These are phyloP conservation scores for Etheostoma spectabile DNA, from an alignment of 2,113 vertebrate genomes.

Conservation along the genomic window DNA sequence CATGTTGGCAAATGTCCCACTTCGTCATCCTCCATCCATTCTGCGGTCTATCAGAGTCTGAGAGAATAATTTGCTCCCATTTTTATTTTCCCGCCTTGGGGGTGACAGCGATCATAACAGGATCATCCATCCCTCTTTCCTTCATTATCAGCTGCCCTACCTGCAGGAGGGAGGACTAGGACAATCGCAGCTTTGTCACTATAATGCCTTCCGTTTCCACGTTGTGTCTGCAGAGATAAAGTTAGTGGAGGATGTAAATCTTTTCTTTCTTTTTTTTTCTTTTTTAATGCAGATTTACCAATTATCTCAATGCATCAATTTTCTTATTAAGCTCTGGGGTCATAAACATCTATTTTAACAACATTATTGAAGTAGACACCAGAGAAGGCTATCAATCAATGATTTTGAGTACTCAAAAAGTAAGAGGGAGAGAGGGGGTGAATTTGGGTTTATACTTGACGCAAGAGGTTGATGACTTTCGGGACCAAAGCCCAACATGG, in stretches of 20 bases:
- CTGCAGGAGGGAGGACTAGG: constrained; percentile 10
- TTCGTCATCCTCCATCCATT: constrained; percentile 15
- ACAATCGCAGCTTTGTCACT: constrained; percentile 30
- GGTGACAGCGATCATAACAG: constrained; percentile 18
- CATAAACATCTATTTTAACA: constrained; percentile 27
- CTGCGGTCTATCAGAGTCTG: background rate
- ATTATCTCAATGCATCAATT: constrained; percentile 18
- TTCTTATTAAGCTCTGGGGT: constrained; percentile 8
- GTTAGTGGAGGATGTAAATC: background rate
- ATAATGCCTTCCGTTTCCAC: constrained; percentile 40
- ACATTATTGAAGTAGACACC: constrained; percentile 18
- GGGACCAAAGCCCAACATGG: too few relatives aligned
- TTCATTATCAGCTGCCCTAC: constrained; percentile 28
- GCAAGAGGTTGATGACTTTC: background rate
- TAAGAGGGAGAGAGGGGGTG: background rate
- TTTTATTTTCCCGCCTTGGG: constrained; percentile 1
- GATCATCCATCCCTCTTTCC: constrained; percentile 46
- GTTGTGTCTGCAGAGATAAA: constrained; percentile 22
- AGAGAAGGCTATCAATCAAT: constrained; percentile 14
- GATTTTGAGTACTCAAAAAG: constrained; percentile 9
- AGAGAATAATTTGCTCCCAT: background rate
- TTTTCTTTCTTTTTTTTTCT: constrained; percentile 25
- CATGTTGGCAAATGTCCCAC: constrained; percentile 16
- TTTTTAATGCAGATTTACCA: background rate
- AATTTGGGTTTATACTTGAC: background rate